These are phyloP conservation scores for Lamellibrachia satsuma DNA, from an alignment of 2,888 invertebrate species.

Conservation along the genomic window DNA sequence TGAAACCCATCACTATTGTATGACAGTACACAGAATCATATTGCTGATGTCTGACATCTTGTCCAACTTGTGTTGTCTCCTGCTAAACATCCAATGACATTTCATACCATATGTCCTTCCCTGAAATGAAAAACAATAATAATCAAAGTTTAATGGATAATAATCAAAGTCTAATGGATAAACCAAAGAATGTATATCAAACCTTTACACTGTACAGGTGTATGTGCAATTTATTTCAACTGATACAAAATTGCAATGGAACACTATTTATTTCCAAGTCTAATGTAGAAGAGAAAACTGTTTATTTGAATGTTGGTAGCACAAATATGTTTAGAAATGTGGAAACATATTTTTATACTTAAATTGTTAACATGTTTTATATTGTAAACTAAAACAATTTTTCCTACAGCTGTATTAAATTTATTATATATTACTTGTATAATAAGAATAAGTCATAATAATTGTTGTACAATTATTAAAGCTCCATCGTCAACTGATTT, in stretches of 20 bases:
- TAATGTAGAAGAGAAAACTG: not conserved
- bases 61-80: not conserved
- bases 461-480: not conserved
- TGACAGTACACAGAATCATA: not conserved
- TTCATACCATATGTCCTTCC: constrained; percentile 10
- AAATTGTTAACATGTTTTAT: not conserved
- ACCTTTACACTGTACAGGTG: not conserved
- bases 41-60: not conserved
- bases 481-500: not conserved
- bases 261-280: not conserved
- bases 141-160: not conserved
- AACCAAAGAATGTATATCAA: not conserved
- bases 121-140: not conserved
- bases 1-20: not conserved
- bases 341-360: too few species aligned
- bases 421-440: not conserved
- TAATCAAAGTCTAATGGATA: not conserved
- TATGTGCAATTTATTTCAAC: too few species aligned
- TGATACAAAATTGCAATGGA: not conserved
- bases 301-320: not conserved
- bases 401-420: not conserved
- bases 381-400: not conserved
- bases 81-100: not conserved
- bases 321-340: not conserved
- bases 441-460: not conserved